Base-by-base conservation (phyloP, 2,113 vertebrate genomes). In the Gallinago paraguaiae region DNA sequence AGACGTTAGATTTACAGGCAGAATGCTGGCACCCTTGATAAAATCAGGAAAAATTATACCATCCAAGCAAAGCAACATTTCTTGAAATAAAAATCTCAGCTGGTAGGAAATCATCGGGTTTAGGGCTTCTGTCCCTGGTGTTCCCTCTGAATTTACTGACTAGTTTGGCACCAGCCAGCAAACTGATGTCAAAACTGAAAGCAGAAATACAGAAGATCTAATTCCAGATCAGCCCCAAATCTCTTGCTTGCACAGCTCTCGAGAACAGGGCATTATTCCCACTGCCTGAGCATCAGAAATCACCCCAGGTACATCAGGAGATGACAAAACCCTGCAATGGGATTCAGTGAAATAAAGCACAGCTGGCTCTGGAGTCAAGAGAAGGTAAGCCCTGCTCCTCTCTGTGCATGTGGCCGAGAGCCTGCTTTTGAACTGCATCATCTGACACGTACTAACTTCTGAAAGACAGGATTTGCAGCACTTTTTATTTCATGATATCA, bases 101-200 rank as follows among this genome's bases (percentile, higher is more conserved):
- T 80, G 75, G 46, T 51, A 3, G 3, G 79, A 92, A 91, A 80
- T 91, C 76, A 74, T 33, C 2, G 1, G 7, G 0, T 91, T 90
- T 64, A 57, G 53, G 37, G 79, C 61, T 93, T 69, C 51, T 86
- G 46, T 70, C 76, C 86, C 64, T 51, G 51, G 13, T 45, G 37
- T 6, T 83, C 60, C 82, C 91, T 83, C 37, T 67, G 82, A 78
- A 94, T 93, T 91, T 91, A 90, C 54, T 63, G 69, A 61, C 23
- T 70, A 13, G 22, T 59, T 83, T 90, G 80, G 79, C 31, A 7
- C 41, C 30, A 92, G 43, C 18, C 82, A 90, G 68, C 41, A 65
- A 74, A 86, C 48, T 5, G 33, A 68, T 72, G 63, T 50, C 70
- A 86, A 60, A 61, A 31, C 69, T 35, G 51, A 78, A 86, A 63